Conservation (phyloP, 2,113 vertebrate species). For the Grammomys surdaster region DNA sequence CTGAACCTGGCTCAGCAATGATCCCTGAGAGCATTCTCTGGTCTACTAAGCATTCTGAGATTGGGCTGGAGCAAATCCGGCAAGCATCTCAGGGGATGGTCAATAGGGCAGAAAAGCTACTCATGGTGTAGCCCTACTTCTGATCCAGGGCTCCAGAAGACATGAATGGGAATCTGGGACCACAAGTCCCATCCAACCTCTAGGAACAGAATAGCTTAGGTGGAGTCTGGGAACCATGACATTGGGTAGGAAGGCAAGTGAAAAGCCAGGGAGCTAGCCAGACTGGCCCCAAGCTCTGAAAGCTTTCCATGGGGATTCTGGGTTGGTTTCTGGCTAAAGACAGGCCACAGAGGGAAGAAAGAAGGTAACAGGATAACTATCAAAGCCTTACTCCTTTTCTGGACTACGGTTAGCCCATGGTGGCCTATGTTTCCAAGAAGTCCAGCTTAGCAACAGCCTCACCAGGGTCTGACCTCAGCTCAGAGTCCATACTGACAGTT, state of each 20-base stretch:
- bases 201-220: background rate
- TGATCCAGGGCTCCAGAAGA: background rate
- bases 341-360: background rate
- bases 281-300: background rate
- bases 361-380: background rate
- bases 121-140: background rate
- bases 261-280: background rate
- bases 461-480: background rate
- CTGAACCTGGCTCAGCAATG: too few relatives aligned
- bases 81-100: background rate
- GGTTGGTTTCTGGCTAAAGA: background rate
- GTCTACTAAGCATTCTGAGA: background rate
- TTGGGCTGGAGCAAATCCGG: background rate
- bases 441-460: rapidly evolving
- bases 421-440: background rate
- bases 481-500: background rate
- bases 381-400: background rate
- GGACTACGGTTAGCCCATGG: background rate
- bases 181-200: background rate
- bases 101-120: background rate
- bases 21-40: rapidly evolving
- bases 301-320: background rate
- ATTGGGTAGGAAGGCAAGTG: background rate
- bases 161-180: background rate
- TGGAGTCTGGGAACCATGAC: background rate